phyloP scores from a whole-genome alignment of 2,888 invertebrate species.

The Hypsopygia costalis region DNA sequence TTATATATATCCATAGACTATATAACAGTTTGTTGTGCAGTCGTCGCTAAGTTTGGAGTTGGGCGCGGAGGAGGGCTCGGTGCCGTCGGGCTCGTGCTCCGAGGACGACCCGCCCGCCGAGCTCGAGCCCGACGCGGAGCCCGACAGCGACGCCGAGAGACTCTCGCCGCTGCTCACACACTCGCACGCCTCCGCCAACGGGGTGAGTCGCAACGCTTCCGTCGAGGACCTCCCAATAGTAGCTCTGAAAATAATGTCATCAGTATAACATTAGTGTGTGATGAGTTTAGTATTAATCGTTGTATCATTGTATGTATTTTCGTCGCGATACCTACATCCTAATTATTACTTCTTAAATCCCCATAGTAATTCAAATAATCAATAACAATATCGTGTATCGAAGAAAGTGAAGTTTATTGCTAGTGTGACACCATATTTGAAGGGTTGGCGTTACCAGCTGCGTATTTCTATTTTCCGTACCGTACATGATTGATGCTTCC shows the following conservation, averaged over 20 bases:
- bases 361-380: no score
- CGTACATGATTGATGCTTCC: background rate
- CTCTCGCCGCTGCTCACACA: conserved; percentile 85
- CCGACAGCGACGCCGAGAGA: conserved; percentile 92
- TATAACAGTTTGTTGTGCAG: no score
- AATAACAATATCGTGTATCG: no score
- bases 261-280: no score
- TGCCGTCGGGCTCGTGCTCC: conserved; percentile 32
- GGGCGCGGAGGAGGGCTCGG: conserved; percentile 29
- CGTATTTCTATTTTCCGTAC: conserved; percentile 20
- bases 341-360: no score
- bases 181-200: conserved; percentile 50
- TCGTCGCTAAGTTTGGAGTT: conserved; percentile 54
- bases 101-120: conserved; percentile 29
- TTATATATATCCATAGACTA: no score
- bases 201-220: no score
- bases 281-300: no score
- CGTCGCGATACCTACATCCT: no score
- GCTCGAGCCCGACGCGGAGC: conserved; percentile 74
- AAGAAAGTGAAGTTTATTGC: background rate
- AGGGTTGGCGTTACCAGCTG: conserved; percentile 24
- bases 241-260: no score
- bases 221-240: no score
- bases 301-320: no score
- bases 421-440: background rate